Base-by-base conservation (phyloP, 2,113 vertebrate species). In the Cyphomyrus discorhynchus region DNA sequence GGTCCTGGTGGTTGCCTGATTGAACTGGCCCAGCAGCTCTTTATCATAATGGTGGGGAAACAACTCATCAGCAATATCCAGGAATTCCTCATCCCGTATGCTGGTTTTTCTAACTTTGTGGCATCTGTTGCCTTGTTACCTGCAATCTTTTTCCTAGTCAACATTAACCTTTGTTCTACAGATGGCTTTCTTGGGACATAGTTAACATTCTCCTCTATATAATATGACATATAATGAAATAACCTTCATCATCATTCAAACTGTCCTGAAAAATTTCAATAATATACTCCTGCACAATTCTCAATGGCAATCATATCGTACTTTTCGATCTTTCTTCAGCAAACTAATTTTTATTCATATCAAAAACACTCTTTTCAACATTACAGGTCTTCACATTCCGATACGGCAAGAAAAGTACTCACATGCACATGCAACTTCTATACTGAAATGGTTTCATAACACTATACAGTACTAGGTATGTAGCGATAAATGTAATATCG, bases 21-120 rank as follows among this genome's bases (percentile, higher is more conserved):
- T 10, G 94, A 96, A 90, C 92, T 97, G 77, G 95, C 96, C 77
- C 94, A 96, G 90, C 95, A 96, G 42, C 96, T 97, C n/a, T 97
- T 97, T 91, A 95, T 97, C 93, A 97, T 96, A 90, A 96, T 96
- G 95, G 96, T 96, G 90, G 97, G 96, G 53, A 97, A 96, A 89
- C 95, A 97, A 92, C 93, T 97, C 31, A 93, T 96, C 93, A 95
- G 95, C 94, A 97, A 96, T 49, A 10, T 96, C 70, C 95, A 97
- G 92, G 96, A 97, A 92, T 96, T 96, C 52, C 86, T 96, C n/a
- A 83, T 96, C 58, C 96, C 95, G 95, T 96, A 95, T 21, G 96
- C 90, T 66, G 94, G 19, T 42, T 17, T 82, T 47, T 24, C 24
- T 84, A 27, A 80, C n/a, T 27, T n/a, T 49, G 85, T 11, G 24